Percentiles rank a stretch among this genome's conserved stretches.
These are phyloP conservation scores for Dendrocopos noguchii DNA, from an alignment of 2,113 vertebrate species.

Conservation along the genomic window DNA sequence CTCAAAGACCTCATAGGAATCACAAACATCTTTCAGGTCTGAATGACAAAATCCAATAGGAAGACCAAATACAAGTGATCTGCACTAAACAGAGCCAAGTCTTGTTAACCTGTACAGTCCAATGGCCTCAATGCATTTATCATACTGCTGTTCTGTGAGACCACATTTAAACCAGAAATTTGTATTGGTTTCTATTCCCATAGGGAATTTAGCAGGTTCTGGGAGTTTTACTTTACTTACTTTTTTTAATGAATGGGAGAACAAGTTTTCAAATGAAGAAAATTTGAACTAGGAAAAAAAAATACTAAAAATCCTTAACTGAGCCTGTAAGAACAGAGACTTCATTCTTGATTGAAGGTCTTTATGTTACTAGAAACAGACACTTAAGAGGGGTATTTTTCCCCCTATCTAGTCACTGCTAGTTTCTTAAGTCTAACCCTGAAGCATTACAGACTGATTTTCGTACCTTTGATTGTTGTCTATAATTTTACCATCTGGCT, in stretches of 20 bases:
- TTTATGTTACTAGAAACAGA: background rate
- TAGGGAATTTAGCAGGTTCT: background rate
- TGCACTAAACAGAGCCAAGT: background rate
- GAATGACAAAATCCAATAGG: background rate
- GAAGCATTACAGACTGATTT: background rate
- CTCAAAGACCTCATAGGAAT: background rate
- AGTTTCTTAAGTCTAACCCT: background rate
- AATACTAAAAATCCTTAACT: background rate
- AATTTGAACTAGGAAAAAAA: background rate
- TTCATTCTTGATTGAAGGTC: background rate
- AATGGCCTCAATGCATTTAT: background rate
- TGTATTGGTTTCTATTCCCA: background rate
- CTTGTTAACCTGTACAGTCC: background rate
- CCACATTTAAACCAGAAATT: background rate
- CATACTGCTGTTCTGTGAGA: background rate
- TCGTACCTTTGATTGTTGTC: slow-evolving; percentile 84
- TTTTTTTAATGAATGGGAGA: background rate
- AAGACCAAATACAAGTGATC: background rate
- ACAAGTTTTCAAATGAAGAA: background rate
- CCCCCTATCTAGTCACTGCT: background rate
- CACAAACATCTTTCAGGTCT: background rate
- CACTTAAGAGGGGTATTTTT: background rate
- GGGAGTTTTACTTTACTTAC: background rate
- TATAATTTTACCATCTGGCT: slow-evolving; percentile 78
- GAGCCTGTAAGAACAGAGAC: background rate